phyloP scores from a whole-genome alignment of 2,797 vertebrate genomes.

The Tragelaphus oryx region DNA sequence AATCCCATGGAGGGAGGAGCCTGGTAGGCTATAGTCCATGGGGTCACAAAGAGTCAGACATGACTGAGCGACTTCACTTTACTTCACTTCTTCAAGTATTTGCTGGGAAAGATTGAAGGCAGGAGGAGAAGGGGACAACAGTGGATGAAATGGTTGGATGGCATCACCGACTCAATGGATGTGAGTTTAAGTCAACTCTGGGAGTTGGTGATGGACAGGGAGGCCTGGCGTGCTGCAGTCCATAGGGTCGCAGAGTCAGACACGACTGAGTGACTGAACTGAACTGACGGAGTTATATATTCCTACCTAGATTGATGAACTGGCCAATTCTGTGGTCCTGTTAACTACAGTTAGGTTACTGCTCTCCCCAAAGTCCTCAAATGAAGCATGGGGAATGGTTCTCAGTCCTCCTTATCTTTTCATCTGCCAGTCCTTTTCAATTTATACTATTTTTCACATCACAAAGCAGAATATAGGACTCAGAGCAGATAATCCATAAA shows the following conservation, averaged over 20 bases:
- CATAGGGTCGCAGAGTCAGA: background rate
- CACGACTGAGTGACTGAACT: background rate
- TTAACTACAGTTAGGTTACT: background rate
- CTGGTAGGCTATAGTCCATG: no score
- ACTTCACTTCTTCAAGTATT: background rate
- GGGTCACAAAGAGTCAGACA: no score
- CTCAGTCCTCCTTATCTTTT: background rate
- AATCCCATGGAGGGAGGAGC: no score
- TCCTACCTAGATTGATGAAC: background rate
- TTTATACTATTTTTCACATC: background rate
- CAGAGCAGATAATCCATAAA: background rate
- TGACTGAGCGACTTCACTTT: no score
- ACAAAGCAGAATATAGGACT: background rate
- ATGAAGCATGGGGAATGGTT: background rate
- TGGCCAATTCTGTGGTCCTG: background rate
- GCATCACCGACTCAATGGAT: background rate
- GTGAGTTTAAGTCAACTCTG: background rate
- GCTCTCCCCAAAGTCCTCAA: background rate
- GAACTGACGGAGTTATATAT: background rate
- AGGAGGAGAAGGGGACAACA: background rate
- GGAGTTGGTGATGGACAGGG: background rate
- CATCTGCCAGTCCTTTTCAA: background rate
- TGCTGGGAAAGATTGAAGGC: background rate
- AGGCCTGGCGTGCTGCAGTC: background rate
- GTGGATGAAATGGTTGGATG: background rate